Base-by-base conservation (phyloP, 2,888 invertebrate species). In the Tachina grossa region DNA sequence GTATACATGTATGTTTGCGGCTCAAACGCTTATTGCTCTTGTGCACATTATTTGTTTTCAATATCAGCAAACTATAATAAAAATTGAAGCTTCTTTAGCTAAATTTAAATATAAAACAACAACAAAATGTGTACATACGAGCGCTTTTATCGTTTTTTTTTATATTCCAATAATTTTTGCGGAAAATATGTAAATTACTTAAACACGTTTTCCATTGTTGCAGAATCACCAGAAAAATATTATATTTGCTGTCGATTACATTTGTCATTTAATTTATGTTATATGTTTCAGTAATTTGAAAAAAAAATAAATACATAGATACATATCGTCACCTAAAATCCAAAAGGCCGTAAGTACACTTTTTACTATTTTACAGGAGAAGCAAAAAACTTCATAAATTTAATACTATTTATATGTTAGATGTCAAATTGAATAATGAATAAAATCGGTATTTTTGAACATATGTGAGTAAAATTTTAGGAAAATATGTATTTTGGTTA, bases 171-270 rank as follows among this genome's bases (percentile, higher is more conserved):
- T 43, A 45, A 31, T 41, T 39, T 59, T 59, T 10, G n/a, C n/a
- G n/a, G 10, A 41, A 59, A 13, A n/a, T 19, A 55, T 55, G 55
- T 11, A 63, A 63, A 63, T 63, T 16, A 19, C 6, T 43, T 13
- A 16, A 43, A 63, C 43, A 68, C 39, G 39, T 39, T 68, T 68
- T 68, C 51, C 2, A 41, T 31, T 31, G 66, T 49, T 49, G 47
- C 16, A 49, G 31, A 31, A 22, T 65, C 45, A 9, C 8, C 45
- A 65, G 3, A 65, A 65, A 2, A 47, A 49, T 14, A 65, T 47
- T 47, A 9, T 22, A 49, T 16, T 65, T 47, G 41, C 19, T 45
- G 41, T 19, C 43, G 43, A 43, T 43, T 63, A 19, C 19, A 19
- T 47, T 47, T 13, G 13, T 11, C 9, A 13, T 63, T 43, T 19